These are phyloP conservation scores for Zoanthus sansibaricus DNA, from an alignment of 92 coral and sea anemone genomes.

Conservation along the genomic window DNA sequence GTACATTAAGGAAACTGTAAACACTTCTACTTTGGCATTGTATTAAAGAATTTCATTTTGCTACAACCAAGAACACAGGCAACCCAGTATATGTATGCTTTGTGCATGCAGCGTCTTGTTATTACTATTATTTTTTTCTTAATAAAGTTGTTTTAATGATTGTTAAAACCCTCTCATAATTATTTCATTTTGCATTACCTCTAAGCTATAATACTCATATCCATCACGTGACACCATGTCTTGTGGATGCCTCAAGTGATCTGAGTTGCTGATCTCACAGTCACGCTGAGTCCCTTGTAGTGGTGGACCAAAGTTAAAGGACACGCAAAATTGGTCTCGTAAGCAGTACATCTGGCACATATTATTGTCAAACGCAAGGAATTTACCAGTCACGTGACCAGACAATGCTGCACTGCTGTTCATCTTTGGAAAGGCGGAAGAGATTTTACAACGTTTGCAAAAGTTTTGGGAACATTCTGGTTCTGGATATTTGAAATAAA, in stretches of 20 bases:
- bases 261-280: conserved; percentile 42
- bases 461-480: background rate
- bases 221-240: conserved; percentile 22
- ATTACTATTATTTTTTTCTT: too few relatives aligned
- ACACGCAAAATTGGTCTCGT: conserved; percentile 2
- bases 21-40: too few relatives aligned
- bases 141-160: too few relatives aligned
- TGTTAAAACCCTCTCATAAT: too few relatives aligned
- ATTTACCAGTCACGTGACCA: conserved; percentile 26
- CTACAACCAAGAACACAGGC: too few relatives aligned
- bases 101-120: too few relatives aligned
- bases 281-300: background rate
- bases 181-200: background rate
- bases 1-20: too few relatives aligned
- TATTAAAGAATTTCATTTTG: too few relatives aligned
- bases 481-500: background rate
- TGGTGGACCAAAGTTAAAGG: conserved; percentile 22
- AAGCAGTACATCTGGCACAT: conserved; percentile 28
- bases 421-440: conserved; percentile 8
- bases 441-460: conserved; percentile 4
- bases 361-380: background rate
- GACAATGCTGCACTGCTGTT: background rate
- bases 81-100: too few relatives aligned
- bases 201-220: conserved; percentile 17
- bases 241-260: conserved; percentile 7